phyloP scores from a whole-genome alignment of 2,797 vertebrate genomes.

The Rhinogobio ventralis region DNA sequence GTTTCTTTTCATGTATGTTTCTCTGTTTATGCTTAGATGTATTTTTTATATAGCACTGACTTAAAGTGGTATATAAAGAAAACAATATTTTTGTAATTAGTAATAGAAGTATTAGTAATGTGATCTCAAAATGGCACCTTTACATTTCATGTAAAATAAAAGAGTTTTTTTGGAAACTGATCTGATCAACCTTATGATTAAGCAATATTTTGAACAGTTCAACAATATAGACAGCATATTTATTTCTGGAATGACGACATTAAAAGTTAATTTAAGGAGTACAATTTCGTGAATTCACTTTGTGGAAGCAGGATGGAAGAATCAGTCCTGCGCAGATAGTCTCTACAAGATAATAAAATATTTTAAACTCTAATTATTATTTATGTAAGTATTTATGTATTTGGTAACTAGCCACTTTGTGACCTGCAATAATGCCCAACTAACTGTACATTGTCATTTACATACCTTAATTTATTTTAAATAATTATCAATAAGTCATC shows the following conservation, averaged over 20 bases:
- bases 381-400: not conserved
- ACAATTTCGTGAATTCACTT: not conserved
- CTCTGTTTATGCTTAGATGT: not conserved
- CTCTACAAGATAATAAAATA: not conserved
- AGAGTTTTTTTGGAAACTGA: not conserved
- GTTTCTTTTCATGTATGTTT: not conserved
- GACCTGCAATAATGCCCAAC: not conserved
- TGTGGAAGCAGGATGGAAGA: not conserved
- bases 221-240: not conserved
- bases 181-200: not conserved
- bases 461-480: not conserved
- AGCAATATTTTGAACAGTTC: not conserved
- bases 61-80: not conserved
- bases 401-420: not conserved
- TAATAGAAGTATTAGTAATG: not conserved
- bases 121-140: not conserved
- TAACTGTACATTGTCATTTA: not conserved
- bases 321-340: not conserved
- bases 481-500: not conserved
- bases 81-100: not conserved
- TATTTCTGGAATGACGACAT: not conserved
- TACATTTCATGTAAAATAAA: not conserved
- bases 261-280: not conserved
- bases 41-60: not conserved
- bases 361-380: not conserved